Base-by-base conservation (phyloP, 1,140 invertebrate genomes). In the Notospermus geniculatus region DNA sequence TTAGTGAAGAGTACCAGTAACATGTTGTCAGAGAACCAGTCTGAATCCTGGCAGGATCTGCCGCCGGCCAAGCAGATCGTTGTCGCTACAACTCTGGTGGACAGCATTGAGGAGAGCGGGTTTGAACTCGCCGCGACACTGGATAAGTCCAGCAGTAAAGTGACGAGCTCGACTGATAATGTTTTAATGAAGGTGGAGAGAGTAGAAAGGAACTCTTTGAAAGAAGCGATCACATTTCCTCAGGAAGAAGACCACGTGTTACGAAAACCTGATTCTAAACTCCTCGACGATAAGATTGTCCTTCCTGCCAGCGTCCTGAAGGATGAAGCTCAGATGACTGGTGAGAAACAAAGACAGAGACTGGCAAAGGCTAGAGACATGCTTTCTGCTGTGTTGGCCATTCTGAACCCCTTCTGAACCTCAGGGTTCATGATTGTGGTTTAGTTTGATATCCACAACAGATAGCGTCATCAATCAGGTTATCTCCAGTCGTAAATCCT, bases 1-100 rank as follows among this genome's bases (percentile, higher is more conserved):
- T 91, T 95, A 36, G 88, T 95, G 15, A 89, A 89, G 68, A 92
- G 92, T 30, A 90, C 90, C 62, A 95, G 91, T 65, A 95, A 96
- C 82, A 83, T 97, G 19, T 79, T 97, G 54, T 91, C 94, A 76
- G 86, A 88, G 60, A 86, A 89, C 1, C 91, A 95, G 72, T 85
- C 90, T 57, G 86, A 88, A 1, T 91, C 92, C 0, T 97, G 94
- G 94, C 86, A 87, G 45, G 92, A 95, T 79, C 82, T 97, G 2
- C 65, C 69, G 43, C 67, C 59, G 2, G 54, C 62, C 13, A 71
- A 71, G 57, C 72, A 72, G 54, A 66, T 68, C 29, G 41, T 70
- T 27, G 68, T 70, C 0, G 75, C 78, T 15, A 71, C 75, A 4
- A 63, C 64, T 2, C 60, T 80, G 1, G 52, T 80, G 41, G 63